These are phyloP conservation scores for Apus apus DNA, from an alignment of 2,113 vertebrate species.

Conservation along the genomic window DNA sequence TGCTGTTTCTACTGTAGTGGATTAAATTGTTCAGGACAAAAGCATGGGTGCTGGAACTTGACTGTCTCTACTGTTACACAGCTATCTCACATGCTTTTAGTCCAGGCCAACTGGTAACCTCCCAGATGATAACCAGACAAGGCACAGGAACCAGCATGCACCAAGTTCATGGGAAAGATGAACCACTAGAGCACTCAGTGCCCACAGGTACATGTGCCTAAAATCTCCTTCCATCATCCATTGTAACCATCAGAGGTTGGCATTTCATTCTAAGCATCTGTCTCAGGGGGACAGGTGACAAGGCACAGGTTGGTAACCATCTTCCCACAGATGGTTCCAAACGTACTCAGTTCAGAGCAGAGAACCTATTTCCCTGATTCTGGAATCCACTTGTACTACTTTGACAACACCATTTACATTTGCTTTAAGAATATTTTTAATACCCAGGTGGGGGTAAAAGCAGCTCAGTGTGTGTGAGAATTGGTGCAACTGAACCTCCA, in stretches of 20 bases:
- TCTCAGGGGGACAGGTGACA: background rate
- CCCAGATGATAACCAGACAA: background rate
- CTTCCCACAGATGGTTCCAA: background rate
- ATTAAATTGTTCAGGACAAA: background rate
- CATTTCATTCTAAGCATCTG: background rate
- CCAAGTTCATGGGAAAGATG: background rate
- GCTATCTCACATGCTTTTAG: background rate
- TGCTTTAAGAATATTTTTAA: background rate
- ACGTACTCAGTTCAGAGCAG: background rate
- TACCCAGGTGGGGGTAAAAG: background rate
- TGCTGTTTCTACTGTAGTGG: background rate
- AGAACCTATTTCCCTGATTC: background rate
- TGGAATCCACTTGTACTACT: background rate
- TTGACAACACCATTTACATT: background rate
- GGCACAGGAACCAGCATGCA: background rate
- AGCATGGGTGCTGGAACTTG: background rate
- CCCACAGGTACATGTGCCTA: background rate
- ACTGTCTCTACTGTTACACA: background rate
- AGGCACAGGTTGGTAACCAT: background rate
- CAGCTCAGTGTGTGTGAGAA: background rate
- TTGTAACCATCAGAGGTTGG: background rate
- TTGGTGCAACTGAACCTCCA: background rate
- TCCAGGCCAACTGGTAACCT: background rate
- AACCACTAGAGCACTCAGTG: background rate
- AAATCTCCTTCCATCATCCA: background rate